These are phyloP conservation scores for Ardeotis arabs DNA, from an alignment of 2,113 vertebrate genomes.

Conservation along the genomic window DNA sequence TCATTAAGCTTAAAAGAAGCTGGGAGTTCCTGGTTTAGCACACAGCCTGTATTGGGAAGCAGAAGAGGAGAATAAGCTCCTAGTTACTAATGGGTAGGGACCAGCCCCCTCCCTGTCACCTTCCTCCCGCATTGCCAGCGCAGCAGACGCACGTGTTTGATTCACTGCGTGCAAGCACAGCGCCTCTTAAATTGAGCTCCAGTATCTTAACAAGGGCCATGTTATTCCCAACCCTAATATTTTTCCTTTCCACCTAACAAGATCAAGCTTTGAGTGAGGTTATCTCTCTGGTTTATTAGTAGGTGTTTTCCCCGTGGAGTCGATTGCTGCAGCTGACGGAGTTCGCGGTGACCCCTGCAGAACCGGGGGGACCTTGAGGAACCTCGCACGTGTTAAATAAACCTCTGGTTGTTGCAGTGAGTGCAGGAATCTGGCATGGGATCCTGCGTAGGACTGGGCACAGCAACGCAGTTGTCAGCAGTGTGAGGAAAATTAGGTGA, in stretches of 20 bases:
- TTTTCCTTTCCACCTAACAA: neutral
- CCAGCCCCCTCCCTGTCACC: neutral
- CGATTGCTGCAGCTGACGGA: neutral
- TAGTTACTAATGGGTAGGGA: neutral
- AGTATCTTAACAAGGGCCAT: neutral
- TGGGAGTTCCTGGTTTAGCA: neutral
- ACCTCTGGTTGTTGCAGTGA: neutral
- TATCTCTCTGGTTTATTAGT: neutral
- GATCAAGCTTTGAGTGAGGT: neutral
- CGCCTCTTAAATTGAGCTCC: neutral
- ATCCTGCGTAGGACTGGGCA: neutral
- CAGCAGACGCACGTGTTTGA: neutral
- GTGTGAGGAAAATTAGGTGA: neutral
- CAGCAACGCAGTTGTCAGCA: neutral
- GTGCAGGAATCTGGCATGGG: neutral
- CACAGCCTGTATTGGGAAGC: neutral
- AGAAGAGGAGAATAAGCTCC: neutral
- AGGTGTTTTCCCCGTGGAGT: neutral
- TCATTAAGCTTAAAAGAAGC: neutral
- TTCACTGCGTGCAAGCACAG: neutral
- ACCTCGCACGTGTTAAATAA: rapidly evolving
- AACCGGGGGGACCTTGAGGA: neutral
- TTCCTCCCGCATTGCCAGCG: neutral
- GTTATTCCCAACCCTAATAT: neutral
- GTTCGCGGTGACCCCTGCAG: neutral